Conservation (phyloP, 2,888 invertebrate species). For the Megaustenia siamemsis region DNA sequence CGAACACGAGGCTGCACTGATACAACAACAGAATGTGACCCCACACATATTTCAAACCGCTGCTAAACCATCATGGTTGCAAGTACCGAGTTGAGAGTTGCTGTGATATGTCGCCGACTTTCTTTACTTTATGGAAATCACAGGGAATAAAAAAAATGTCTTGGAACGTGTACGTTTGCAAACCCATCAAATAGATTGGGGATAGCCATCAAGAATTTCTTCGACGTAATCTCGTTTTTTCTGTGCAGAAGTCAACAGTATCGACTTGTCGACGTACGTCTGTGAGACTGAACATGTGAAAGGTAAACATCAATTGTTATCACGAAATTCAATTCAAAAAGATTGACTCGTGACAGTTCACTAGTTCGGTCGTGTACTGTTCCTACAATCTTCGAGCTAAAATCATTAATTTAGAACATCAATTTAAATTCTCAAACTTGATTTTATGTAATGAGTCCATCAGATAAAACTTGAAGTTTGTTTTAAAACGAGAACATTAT, state of each 20-base stretch:
- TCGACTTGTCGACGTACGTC: slow-evolving; percentile 14
- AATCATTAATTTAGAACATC: background rate
- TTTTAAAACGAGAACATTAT: background rate
- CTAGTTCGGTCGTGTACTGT: background rate
- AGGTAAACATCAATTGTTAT: slow-evolving; percentile 3
- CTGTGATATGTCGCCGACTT: no score
- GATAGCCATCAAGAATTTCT: slow-evolving; percentile 9
- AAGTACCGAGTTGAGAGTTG: no score
- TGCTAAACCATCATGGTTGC: no score
- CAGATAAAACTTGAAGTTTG: background rate
- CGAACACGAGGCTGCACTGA: no score
- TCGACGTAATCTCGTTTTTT: slow-evolving; percentile 32
- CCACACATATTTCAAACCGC: no score
- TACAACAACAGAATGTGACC: no score
- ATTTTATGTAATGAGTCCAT: background rate
- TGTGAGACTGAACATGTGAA: background rate
- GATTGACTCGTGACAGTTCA: background rate
- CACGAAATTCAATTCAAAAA: background rate
- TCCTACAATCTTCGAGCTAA: background rate
- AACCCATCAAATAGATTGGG: slow-evolving; percentile 1
- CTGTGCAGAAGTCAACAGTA: slow-evolving; percentile 31
- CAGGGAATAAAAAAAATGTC: no score
- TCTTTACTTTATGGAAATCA: no score
- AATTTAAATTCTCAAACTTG: background rate
- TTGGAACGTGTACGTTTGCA: no score